A percentile compares a stretch with the other conserved stretches of the same genome.
phyloP scores from a whole-genome alignment of 2,888 invertebrate genomes.

The Ectropis crepuscularia region DNA sequence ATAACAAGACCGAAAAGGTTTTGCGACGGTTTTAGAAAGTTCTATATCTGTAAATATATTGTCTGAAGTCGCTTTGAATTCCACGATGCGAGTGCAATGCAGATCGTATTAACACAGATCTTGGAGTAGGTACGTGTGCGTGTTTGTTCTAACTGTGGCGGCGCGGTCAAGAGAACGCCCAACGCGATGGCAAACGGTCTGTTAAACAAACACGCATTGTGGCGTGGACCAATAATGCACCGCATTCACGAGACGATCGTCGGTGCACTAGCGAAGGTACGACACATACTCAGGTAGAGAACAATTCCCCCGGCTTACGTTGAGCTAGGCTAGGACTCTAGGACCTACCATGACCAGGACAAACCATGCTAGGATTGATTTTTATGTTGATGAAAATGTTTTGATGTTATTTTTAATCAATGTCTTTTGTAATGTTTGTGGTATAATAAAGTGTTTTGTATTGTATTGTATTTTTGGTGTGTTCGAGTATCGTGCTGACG shows the following conservation, averaged over 20 bases:
- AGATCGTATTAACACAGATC: conserved; percentile 80
- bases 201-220: conserved; percentile 79
- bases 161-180: conserved; percentile 75
- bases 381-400: no score
- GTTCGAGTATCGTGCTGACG: no score
- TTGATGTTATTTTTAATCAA: no score
- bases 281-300: background rate
- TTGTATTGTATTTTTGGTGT: no score
- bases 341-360: no score
- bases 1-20: no score
- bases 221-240: conserved; percentile 76
- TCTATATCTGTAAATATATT: background rate
- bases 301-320: no score
- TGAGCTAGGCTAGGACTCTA: background rate
- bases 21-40: no score
- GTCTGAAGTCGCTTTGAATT: conserved; percentile 37
- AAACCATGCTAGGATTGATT: no score
- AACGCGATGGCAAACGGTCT: conserved; percentile 59
- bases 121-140: conserved; percentile 50
- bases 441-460: no score
- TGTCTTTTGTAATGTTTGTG: no score
- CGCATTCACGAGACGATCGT: conserved; percentile 70
- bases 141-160: conserved; percentile 79
- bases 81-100: conserved; percentile 68
- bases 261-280: conserved; percentile 63